Conservation (phyloP, 1,140 invertebrate genomes). For the Macrosteles quadrilineatus region DNA sequence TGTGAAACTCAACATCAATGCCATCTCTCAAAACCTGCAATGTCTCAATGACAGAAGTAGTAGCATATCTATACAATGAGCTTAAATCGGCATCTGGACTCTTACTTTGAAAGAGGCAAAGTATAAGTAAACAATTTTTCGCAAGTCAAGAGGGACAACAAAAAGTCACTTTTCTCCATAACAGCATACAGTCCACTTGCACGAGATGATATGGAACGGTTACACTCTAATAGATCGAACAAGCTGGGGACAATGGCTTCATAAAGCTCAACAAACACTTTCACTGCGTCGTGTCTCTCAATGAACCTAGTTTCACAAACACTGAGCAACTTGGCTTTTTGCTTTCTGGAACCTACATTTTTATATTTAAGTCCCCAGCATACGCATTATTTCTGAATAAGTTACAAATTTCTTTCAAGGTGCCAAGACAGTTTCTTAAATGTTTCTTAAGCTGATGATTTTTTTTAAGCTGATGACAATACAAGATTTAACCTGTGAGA, state of each 20-base stretch:
- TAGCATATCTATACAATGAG: no score
- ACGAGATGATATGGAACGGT: not conserved
- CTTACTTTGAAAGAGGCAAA: not conserved
- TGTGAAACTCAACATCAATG: not conserved
- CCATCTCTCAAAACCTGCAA: not conserved
- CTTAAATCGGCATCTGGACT: not conserved
- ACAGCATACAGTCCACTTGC: not conserved
- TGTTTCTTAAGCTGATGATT: not conserved
- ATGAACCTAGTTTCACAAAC: not conserved
- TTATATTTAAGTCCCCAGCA: not conserved
- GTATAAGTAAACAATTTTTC: not conserved
- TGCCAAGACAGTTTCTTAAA: not conserved
- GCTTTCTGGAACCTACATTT: not conserved
- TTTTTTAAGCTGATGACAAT: not conserved
- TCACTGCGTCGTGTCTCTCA: not conserved
- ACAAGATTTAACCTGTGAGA: not conserved
- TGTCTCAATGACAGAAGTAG: not conserved
- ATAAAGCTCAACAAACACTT: not conserved
- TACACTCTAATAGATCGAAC: not conserved
- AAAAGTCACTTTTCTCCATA: not conserved
- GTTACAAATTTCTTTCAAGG: not conserved
- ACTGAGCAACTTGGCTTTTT: not conserved
- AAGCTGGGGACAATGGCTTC: not conserved
- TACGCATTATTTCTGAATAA: not conserved
- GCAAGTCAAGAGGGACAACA: not conserved